Conservation (phyloP, 2,797 vertebrate genomes). For the Parauchenoglanis punctatus region DNA sequence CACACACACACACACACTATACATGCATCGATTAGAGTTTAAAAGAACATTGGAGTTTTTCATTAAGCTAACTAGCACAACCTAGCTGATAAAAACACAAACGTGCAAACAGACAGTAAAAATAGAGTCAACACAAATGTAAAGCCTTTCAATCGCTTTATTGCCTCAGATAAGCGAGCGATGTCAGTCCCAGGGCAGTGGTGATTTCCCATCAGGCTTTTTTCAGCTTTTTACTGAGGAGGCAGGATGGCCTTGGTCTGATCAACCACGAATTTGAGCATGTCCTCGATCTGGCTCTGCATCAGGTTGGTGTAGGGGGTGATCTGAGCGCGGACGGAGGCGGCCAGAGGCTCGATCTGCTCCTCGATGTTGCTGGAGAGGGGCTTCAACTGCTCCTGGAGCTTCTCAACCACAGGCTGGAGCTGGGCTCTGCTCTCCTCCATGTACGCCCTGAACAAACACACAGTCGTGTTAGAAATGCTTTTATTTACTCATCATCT, state of each 20-base stretch:
- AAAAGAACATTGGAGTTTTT: neutral
- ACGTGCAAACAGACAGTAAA: neutral
- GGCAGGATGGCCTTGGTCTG: constrained; percentile 67
- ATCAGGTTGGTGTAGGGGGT: constrained; percentile 48
- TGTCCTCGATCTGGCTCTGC: constrained; percentile 55
- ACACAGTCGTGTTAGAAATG: neutral
- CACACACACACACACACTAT: neutral
- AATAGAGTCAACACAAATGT: neutral
- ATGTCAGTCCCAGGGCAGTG: constrained; percentile 3
- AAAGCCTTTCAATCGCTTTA: constrained; percentile 58
- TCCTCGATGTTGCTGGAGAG: constrained; percentile 59
- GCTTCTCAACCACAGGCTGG: constrained; percentile 67
- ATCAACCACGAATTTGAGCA: constrained; percentile 65
- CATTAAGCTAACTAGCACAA: neutral
- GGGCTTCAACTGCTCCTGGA: constrained; percentile 66
- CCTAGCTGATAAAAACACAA: neutral
- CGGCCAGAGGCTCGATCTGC: constrained; percentile 62
- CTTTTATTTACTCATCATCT: neutral
- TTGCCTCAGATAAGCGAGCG: constrained; percentile 50
- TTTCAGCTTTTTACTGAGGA: constrained; percentile 58
- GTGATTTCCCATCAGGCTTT: constrained; percentile 14
- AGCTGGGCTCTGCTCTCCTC: constrained; percentile 63
- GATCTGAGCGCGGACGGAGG: constrained; percentile 56
- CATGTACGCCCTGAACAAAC: constrained; percentile 64
- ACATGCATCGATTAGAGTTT: neutral